Percentiles rank a stretch among this genome's conserved stretches.
Conservation (phyloP, 2,888 invertebrate species). For the Steinernema hermaphroditum region DNA sequence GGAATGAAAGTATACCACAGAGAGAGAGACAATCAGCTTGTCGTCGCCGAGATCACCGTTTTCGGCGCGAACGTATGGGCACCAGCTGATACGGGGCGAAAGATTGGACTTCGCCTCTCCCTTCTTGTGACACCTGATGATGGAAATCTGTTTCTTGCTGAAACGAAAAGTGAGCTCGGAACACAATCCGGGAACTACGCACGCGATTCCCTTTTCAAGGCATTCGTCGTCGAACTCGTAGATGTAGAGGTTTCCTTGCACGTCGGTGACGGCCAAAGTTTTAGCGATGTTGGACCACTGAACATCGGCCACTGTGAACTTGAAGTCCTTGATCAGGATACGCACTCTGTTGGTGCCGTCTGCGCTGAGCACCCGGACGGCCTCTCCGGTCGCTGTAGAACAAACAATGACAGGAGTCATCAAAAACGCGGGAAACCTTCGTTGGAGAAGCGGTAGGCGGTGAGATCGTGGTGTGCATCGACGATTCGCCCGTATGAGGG, state of each 20-base stretch:
- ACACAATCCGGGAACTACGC: not conserved
- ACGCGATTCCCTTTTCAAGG: slow-evolving; percentile 39
- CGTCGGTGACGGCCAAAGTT: slow-evolving; percentile 59
- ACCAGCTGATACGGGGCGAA: slow-evolving; percentile 53
- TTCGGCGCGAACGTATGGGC: slow-evolving; percentile 56
- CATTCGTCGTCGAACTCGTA: slow-evolving; percentile 52
- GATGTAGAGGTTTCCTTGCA: slow-evolving; percentile 53
- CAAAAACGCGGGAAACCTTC: not conserved
- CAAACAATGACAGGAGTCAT: too few species aligned
- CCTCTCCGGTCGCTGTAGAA: not conserved
- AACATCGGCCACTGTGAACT: slow-evolving; percentile 52
- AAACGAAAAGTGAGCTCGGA: not conserved
- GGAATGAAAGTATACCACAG: not conserved
- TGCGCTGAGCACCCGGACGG: slow-evolving; percentile 41
- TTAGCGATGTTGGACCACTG: slow-evolving; percentile 54
- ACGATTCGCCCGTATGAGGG: slow-evolving; percentile 5
- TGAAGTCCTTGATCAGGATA: slow-evolving; percentile 58
- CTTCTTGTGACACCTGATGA: slow-evolving; percentile 44
- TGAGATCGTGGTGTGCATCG: not conserved
- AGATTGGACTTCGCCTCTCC: slow-evolving; percentile 35
- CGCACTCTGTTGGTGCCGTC: slow-evolving; percentile 47
- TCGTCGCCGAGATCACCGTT: slow-evolving; percentile 38
- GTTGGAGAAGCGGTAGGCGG: slow-evolving; percentile 11
- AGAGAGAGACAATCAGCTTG: not conserved
- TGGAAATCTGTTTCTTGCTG: slow-evolving; percentile 49